These are phyloP conservation scores for Propithecus deckenii DNA, from an alignment of 2,797 vertebrate genomes.

Conservation along the genomic window DNA sequence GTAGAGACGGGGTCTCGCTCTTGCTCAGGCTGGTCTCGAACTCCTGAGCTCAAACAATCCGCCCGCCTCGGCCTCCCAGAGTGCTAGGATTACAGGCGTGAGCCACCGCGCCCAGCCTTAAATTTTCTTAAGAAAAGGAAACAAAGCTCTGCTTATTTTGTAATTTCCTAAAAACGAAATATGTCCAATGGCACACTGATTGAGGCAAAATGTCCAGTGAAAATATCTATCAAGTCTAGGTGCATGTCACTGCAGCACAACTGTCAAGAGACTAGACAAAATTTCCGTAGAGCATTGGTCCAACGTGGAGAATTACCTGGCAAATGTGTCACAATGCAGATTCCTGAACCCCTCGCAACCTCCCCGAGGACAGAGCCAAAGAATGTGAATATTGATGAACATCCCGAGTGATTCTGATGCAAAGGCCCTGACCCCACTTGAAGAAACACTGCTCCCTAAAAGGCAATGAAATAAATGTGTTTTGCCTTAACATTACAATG, in stretches of 20 bases:
- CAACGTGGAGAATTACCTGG: not conserved
- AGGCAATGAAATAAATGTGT: not conserved
- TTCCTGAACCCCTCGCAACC: not conserved
- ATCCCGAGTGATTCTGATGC: not conserved
- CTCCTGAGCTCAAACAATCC: too few relatives aligned
- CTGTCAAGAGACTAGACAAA: not conserved
- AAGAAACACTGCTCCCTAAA: conserved; percentile 7
- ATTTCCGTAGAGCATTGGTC: not conserved
- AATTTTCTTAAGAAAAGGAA: not conserved
- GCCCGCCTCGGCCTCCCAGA: too few relatives aligned
- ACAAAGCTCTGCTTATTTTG: not conserved
- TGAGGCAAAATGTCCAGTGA: not conserved
- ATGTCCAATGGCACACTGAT: not conserved
- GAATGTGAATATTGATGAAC: not conserved
- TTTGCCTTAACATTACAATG: conserved; percentile 28
- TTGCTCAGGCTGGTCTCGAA: too few relatives aligned
- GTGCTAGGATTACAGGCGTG: too few relatives aligned
- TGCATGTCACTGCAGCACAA: not conserved
- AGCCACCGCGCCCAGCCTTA: not conserved
- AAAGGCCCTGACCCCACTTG: not conserved
- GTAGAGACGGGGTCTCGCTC: not conserved
- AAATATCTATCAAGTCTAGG: not conserved
- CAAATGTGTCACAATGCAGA: conserved; percentile 1
- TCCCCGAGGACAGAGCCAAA: not conserved
- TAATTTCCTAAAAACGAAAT: conserved; percentile 30